Conservation (phyloP, 2,888 invertebrate species). For the Calliphora vomitoria region DNA sequence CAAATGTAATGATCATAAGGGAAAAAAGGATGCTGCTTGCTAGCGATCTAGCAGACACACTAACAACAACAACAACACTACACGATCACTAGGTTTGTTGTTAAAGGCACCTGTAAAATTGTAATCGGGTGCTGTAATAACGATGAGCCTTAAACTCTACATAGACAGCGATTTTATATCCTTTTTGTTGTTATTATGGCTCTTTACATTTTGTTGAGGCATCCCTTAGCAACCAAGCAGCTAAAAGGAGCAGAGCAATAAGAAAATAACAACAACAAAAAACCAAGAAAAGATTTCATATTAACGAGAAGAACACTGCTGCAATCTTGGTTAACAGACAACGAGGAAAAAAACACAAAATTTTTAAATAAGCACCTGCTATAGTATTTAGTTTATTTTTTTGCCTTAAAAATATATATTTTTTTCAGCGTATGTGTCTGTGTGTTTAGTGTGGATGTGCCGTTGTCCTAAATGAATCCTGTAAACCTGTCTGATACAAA, state of each 20-base stretch:
- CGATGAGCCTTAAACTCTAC: slow-evolving; percentile 65
- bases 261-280: slow-evolving; percentile 13
- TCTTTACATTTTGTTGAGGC: slow-evolving; percentile 58
- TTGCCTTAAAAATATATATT: slow-evolving; percentile 7
- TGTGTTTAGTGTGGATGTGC: slow-evolving; percentile 34
- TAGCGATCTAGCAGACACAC: slow-evolving; percentile 39
- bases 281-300: slow-evolving; percentile 71
- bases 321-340: slow-evolving; percentile 68
- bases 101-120: slow-evolving; percentile 73
- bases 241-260: slow-evolving; percentile 61
- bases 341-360: slow-evolving; percentile 33
- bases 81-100: slow-evolving; percentile 13
- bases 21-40: slow-evolving; percentile 59
- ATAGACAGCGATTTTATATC: slow-evolving; percentile 70
- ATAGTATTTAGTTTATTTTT: slow-evolving; percentile 58
- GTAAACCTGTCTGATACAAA: slow-evolving; percentile 68
- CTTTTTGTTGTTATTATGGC: slow-evolving; percentile 55
- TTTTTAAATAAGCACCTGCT: slow-evolving; percentile 72
- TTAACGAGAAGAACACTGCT: slow-evolving; percentile 73
- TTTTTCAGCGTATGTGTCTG: slow-evolving; percentile 21
- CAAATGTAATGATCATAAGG: slow-evolving; percentile 42
- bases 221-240: slow-evolving; percentile 69
- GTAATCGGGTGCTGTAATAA: slow-evolving; percentile 72
- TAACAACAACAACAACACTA: slow-evolving; percentile 40
- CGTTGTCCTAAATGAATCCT: slow-evolving; percentile 72